Percentiles rank a stretch among this genome's conserved stretches.
These are phyloP conservation scores for Ellobius talpinus DNA, from an alignment of 2,113 vertebrate genomes.

Conservation along the genomic window DNA sequence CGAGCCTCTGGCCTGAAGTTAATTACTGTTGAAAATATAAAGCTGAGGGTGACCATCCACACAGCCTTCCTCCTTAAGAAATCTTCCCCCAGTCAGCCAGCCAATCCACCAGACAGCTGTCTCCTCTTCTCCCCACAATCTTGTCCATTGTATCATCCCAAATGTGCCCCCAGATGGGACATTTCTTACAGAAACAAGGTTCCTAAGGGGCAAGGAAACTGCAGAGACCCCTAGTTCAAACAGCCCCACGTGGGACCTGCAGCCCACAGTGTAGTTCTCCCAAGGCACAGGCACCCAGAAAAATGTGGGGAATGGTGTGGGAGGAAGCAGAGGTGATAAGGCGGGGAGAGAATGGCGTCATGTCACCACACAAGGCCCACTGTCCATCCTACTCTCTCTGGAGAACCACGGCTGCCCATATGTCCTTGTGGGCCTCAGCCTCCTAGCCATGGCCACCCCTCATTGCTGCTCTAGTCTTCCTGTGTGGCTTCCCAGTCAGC, in stretches of 20 bases:
- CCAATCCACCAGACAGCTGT: neutral
- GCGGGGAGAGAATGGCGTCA: too few relatives aligned
- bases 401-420: neutral
- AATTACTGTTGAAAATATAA: neutral
- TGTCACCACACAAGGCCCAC: neutral
- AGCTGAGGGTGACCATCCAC: neutral
- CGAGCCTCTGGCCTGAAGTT: too few relatives aligned
- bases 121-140: neutral
- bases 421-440: neutral
- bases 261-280: neutral
- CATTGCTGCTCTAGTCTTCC: neutral
- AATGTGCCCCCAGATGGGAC: neutral
- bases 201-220: accelerated
- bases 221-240: too few relatives aligned
- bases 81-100: too few relatives aligned
- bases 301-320: neutral
- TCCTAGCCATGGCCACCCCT: accelerated
- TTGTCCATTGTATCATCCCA: neutral
- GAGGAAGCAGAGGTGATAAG: neutral
- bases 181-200: neutral
- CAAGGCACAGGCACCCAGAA: accelerated
- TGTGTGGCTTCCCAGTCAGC: too few relatives aligned
- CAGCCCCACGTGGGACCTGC: neutral
- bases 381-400: accelerated
- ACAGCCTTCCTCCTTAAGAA: neutral